phyloP scores from a whole-genome alignment of 2,113 vertebrate species.

The Festucalex cinctus region DNA sequence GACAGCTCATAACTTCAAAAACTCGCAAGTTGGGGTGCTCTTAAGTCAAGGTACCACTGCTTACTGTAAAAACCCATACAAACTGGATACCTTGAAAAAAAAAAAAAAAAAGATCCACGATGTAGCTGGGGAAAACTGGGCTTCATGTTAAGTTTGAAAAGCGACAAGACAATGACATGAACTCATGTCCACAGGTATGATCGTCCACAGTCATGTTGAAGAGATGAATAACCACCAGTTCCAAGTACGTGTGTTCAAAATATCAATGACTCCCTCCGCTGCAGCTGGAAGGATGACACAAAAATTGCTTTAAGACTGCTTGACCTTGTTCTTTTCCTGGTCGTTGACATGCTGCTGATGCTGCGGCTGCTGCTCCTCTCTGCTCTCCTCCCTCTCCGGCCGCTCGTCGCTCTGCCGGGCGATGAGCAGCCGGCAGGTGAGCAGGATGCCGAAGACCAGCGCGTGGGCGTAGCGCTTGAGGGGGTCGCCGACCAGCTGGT shows the following conservation, averaged over 20 bases:
- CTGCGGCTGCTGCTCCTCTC: constrained; percentile 67
- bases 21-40: not conserved
- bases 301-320: constrained; percentile 81
- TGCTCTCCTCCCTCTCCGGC: constrained; percentile 78
- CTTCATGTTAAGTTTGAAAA: constrained; percentile 37
- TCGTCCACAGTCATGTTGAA: constrained; percentile 42
- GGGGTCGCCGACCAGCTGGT: constrained; percentile 95
- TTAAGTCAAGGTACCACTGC: not conserved
- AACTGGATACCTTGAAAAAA: constrained; percentile 35
- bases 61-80: not conserved
- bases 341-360: constrained; percentile 72
- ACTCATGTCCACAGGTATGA: constrained; percentile 51
- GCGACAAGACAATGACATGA: constrained; percentile 44
- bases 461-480: constrained; percentile 95
- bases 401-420: constrained; percentile 91
- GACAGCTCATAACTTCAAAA: not conserved
- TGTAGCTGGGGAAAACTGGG: constrained; percentile 9
- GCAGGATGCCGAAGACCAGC: constrained; percentile 94
- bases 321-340: constrained; percentile 90
- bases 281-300: constrained; percentile 8
- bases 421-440: constrained; percentile 93
- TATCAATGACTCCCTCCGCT: constrained; percentile 38
- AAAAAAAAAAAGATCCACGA: constrained; percentile 37
- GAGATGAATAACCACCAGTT: constrained; percentile 34
- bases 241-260: constrained; percentile 37